Evolutionary conservation across 2,888 invertebrate species (phyloP).

Genomic region (Tenthredo livida): DNA sequence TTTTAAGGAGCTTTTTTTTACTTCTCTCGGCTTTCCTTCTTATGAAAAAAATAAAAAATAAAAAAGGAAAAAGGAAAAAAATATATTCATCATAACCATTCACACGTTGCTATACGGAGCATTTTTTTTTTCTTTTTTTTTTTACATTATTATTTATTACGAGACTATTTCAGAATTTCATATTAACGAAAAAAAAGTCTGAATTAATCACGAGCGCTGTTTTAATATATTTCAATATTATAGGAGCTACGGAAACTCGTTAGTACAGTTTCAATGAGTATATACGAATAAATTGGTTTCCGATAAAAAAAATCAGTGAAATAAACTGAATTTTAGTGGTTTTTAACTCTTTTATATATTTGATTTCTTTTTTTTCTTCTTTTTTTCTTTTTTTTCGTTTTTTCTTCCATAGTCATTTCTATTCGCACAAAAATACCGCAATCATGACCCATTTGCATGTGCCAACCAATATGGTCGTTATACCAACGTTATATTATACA

Average conservation of each 20-base stretch:
- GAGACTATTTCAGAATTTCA: neutral
- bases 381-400: neutral
- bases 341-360: neutral
- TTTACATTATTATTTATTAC: neutral
- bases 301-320: slow-evolving; percentile 9
- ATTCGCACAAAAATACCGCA: neutral
- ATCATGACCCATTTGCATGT: slow-evolving; percentile 25
- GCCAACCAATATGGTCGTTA: neutral
- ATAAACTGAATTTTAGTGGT: neutral
- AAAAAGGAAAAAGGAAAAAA: neutral
- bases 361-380: too few relatives aligned
- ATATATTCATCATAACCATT: neutral
- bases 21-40: neutral
- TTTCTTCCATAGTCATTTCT: neutral
- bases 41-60: neutral
- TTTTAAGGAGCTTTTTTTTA: neutral
- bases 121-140: neutral
- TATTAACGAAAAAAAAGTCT: too few relatives aligned
- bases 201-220: too few relatives aligned
- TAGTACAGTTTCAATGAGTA: neutral
- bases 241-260: neutral
- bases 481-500: neutral
- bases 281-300: slow-evolving; percentile 14
- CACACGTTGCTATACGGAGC: neutral
- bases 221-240: neutral